phyloP scores from a whole-genome alignment of 2,888 invertebrate genomes.

The Steromphala cineraria region DNA sequence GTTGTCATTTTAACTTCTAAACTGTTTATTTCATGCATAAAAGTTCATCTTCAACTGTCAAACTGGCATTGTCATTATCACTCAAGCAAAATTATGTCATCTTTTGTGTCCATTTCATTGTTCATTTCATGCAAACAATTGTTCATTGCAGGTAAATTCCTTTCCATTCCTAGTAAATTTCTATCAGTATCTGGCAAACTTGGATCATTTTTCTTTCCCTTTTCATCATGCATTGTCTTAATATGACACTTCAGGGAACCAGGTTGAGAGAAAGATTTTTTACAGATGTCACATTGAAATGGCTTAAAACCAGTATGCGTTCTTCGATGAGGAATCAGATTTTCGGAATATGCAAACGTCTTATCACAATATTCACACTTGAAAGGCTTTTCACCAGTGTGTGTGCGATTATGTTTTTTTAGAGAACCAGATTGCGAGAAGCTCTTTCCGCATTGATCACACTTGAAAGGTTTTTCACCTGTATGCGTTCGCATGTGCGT shows the following conservation, averaged over 20 bases:
- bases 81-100: too few species aligned
- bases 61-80: too few species aligned
- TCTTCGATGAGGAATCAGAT: constrained; percentile 32
- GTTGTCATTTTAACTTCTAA: too few species aligned
- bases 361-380: constrained; percentile 70
- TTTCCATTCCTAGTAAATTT: too few species aligned
- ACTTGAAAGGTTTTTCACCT: constrained; percentile 74
- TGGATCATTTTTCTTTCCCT: too few species aligned
- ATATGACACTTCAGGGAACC: not conserved
- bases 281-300: not conserved
- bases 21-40: too few species aligned
- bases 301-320: not conserved
- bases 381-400: constrained; percentile 75
- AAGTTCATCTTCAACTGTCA: too few species aligned
- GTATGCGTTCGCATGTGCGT: constrained; percentile 62
- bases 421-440: constrained; percentile 73
- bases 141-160: too few species aligned
- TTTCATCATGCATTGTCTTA: not conserved
- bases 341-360: constrained; percentile 26
- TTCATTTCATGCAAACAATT: too few species aligned
- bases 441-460: constrained; percentile 71
- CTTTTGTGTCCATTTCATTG: too few species aligned
- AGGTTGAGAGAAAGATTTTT: not conserved
- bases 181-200: too few species aligned
- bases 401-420: constrained; percentile 79